Evolutionary conservation across 2,888 invertebrate genomes (phyloP), one percentile per base, ranked within the genome.

Genomic region (Patella ulyssiponensis): DNA sequence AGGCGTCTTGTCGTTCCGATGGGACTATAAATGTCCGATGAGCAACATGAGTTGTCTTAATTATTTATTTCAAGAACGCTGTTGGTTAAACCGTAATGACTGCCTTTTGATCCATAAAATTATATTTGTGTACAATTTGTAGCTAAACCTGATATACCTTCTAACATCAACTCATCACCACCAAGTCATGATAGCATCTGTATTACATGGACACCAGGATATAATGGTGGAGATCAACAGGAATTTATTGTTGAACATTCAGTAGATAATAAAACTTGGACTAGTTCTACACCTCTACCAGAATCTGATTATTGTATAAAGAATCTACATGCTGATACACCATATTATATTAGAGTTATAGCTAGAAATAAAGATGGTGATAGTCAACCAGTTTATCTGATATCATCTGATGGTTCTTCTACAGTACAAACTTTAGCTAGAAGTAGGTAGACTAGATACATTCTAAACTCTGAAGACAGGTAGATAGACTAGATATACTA

Each of bases 281-380:
- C 23, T 23, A 64, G 23, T 64, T 64, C 64, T 20, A 11, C 64
- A 11, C 9, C 20, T 23, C 20, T 64, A 64, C 23, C 64, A 64
- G 64, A 64, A 23, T 12, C 20, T 64, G 64, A 64, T 14, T 64
- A 64, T 23, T 64, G 64, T 64, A 64, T 64, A 64, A 14, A 64
- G 23, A 23, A 23, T 23, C 23, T 64, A 64, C 20, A 64, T 23
- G 20, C 64, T 23, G 64, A 64, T 64, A 64, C 64, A 23, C 11
- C 12, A 23, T 64, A 64, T 64, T 64, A 64, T 64, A 64, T 64
- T 15, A 64, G 64, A 64, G 64, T 64, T 20, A 64, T 64, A 64
- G 64, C 64, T 64, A 64, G 23, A 23, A 64, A 64, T 64, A 64
- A 64, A 64, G 23, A 64, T 64, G 64, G 23, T 64, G 23, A 64